phyloP scores from a whole-genome alignment of 2,888 invertebrate genomes.

The Nomada ferruginata region DNA sequence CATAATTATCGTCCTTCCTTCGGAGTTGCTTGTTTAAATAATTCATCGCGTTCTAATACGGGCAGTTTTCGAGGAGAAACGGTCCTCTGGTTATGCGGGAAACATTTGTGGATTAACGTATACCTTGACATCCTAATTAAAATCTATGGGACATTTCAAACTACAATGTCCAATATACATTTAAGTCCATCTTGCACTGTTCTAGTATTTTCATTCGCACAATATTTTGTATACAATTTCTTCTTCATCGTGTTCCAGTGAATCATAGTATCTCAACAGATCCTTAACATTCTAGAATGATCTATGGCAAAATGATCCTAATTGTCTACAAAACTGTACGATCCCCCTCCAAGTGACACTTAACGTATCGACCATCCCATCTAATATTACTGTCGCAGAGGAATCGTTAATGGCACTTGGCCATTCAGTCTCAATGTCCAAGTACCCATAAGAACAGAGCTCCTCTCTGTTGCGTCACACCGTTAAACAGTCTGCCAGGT shows the following conservation, averaged over 20 bases:
- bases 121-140: background rate
- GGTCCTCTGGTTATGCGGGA: background rate
- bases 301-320: no score
- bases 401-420: constrained; percentile 40
- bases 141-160: no score
- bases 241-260: no score
- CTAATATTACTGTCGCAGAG: constrained; percentile 3
- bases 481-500: constrained; percentile 67
- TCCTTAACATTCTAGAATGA: no score
- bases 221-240: no score
- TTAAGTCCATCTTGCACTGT: no score
- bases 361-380: no score
- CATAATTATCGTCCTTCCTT: constrained; percentile 23
- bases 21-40: constrained; percentile 21
- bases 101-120: background rate
- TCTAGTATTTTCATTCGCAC: no score
- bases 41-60: background rate
- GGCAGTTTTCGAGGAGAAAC: background rate
- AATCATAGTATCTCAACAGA: no score
- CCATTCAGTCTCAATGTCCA: constrained; percentile 47
- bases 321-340: no score
- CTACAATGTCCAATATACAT: no score
- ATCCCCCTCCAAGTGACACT: no score
- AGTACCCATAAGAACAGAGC: constrained; percentile 57
- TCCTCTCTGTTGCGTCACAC: constrained; percentile 36